These are phyloP conservation scores for Pasiphila rectangulata DNA, from an alignment of 2,888 invertebrate species.

Conservation along the genomic window DNA sequence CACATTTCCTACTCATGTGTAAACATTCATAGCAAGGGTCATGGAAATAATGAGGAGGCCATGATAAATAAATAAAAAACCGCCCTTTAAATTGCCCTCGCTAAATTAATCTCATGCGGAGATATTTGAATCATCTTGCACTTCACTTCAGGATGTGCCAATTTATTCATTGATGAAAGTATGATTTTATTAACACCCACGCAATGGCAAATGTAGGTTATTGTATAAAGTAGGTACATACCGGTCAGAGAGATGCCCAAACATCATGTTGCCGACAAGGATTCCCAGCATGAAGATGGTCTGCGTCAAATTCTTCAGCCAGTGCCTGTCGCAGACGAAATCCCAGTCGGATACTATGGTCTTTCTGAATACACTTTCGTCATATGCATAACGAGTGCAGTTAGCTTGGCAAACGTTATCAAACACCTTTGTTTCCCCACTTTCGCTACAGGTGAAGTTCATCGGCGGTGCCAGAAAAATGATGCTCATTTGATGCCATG, in stretches of 20 bases:
- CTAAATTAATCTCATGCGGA: slow-evolving; percentile 61
- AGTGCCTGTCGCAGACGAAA: slow-evolving; percentile 84
- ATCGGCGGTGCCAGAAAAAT: slow-evolving; percentile 88
- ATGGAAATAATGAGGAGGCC: slow-evolving; percentile 22
- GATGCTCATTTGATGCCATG: slow-evolving; percentile 90
- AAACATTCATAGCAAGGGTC: slow-evolving; percentile 11
- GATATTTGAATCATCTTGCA: slow-evolving; percentile 37
- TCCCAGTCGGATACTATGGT: slow-evolving; percentile 89
- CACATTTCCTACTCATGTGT: slow-evolving; percentile 12
- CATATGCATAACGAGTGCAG: slow-evolving; percentile 81
- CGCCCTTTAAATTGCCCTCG: slow-evolving; percentile 28
- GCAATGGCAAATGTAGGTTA: too few species aligned
- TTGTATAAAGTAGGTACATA: slow-evolving; percentile 47
- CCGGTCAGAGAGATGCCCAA: slow-evolving; percentile 89
- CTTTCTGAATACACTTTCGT: slow-evolving; percentile 84
- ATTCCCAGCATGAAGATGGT: slow-evolving; percentile 89
- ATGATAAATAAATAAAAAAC: slow-evolving; percentile 35
- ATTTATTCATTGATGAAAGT: slow-evolving; percentile 45
- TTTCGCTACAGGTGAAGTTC: slow-evolving; percentile 73
- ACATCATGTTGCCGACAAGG: slow-evolving; percentile 86
- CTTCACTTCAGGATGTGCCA: slow-evolving; percentile 57
- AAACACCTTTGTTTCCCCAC: slow-evolving; percentile 48
- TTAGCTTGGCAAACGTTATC: slow-evolving; percentile 75
- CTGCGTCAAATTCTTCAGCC: slow-evolving; percentile 87
- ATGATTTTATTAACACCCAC: too few species aligned